Evolutionary conservation across 1,140 invertebrate species (phyloP).

Genomic region (Musca domestica): DNA sequence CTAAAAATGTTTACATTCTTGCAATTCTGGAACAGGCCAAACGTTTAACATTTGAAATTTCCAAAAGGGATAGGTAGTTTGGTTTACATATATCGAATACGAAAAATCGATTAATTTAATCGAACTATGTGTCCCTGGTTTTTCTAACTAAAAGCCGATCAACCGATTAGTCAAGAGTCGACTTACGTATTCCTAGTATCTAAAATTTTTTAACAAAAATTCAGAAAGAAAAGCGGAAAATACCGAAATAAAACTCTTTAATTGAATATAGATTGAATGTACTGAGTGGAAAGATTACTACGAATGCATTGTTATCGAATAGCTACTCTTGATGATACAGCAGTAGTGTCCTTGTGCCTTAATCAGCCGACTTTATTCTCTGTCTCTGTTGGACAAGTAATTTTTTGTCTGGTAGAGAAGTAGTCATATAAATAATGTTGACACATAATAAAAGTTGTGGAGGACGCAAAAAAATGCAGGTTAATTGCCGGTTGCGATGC

Average conservation of each 20-base stretch:
- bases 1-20: too few species aligned
- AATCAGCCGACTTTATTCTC: neutral
- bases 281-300: neutral
- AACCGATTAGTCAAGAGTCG: too few species aligned
- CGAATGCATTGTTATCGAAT: slow-evolving; percentile 6
- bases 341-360: neutral
- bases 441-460: slow-evolving; percentile 57
- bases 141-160: too few species aligned
- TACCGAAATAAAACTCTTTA: neutral
- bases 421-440: slow-evolving; percentile 37
- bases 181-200: too few species aligned
- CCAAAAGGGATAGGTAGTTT: too few species aligned
- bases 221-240: neutral
- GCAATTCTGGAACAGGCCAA: too few species aligned
- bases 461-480: slow-evolving; percentile 67
- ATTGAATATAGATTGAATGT: neutral
- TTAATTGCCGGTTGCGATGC: slow-evolving; percentile 40
- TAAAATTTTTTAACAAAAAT: neutral
- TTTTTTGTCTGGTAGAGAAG: neutral
- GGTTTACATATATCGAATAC: too few species aligned
- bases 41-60: too few species aligned
- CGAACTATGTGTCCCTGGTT: too few species aligned
- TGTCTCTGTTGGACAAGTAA: too few species aligned
- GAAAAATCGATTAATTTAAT: too few species aligned
- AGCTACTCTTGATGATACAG: slow-evolving; percentile 5